phyloP scores from a whole-genome alignment of 2,888 invertebrate species.

The Caenorhabditis doughertyi region DNA sequence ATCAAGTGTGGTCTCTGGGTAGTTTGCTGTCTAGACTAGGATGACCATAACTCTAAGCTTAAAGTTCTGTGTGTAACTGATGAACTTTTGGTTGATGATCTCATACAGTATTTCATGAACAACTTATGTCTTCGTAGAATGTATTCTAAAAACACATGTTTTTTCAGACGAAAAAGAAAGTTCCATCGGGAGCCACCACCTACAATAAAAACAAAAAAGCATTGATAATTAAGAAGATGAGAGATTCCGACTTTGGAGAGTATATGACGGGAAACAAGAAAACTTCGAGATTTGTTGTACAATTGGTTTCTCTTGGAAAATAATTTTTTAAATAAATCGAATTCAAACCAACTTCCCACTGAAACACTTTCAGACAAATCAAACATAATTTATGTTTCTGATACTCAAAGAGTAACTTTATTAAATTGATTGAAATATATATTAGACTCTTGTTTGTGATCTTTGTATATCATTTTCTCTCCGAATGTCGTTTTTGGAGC shows the following conservation, averaged over 20 bases:
- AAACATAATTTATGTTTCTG: background rate
- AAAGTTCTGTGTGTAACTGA: too few relatives aligned
- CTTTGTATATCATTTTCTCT: constrained; percentile 53
- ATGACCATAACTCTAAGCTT: too few relatives aligned
- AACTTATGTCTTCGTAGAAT: too few relatives aligned
- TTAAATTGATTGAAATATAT: constrained; percentile 55
- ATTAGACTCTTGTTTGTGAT: constrained; percentile 35
- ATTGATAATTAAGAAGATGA: constrained; percentile 22
- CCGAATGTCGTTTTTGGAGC: constrained; percentile 47
- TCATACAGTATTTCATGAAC: too few relatives aligned
- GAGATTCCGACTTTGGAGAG: background rate
- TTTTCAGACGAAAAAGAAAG: constrained; percentile 20
- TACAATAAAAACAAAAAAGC: constrained; percentile 42
- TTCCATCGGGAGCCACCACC: background rate
- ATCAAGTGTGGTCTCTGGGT: too few relatives aligned
- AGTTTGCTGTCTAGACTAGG: too few relatives aligned
- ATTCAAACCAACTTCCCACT: background rate
- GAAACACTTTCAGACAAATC: background rate
- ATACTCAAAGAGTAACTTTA: constrained; percentile 18
- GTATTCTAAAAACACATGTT: too few relatives aligned
- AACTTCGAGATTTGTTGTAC: background rate
- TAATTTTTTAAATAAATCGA: background rate
- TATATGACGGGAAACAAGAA: constrained; percentile 26
- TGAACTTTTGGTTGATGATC: too few relatives aligned
- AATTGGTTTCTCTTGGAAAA: constrained; percentile 1